Evolutionary conservation across 2,113 vertebrate species (phyloP).

Genomic region (Ailuropoda melanoleuca): DNA sequence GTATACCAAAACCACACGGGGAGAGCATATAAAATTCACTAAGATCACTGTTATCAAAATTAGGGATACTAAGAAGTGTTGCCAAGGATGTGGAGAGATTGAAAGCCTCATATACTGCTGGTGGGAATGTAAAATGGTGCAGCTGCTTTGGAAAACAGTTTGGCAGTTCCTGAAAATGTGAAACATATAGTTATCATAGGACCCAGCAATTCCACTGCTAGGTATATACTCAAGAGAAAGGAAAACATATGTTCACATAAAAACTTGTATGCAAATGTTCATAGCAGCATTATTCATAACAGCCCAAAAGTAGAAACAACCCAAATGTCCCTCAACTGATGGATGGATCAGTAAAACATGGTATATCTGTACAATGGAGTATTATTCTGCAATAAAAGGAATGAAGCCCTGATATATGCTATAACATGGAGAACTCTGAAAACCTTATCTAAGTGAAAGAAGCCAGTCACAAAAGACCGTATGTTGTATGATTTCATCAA

Average conservation of each 20-base stretch:
- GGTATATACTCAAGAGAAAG: neutral
- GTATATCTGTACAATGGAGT: neutral
- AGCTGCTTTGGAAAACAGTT: neutral
- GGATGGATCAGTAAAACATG: neutral
- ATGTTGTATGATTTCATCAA: neutral
- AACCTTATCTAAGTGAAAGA: neutral
- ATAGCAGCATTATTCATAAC: neutral
- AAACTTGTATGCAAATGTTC: neutral
- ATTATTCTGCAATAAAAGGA: conserved; percentile 6
- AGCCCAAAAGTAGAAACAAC: neutral
- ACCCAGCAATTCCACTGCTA: neutral
- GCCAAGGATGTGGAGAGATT: neutral
- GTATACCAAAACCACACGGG: neutral
- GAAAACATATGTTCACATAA: neutral
- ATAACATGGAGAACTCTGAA: neutral
- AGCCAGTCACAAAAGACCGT: neutral
- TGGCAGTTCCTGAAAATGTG: neutral
- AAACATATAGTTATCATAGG: neutral
- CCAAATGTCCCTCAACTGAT: neutral
- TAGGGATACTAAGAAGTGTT: neutral
- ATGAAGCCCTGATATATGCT: neutral
- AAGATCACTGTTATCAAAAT: neutral
- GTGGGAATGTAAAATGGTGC: neutral
- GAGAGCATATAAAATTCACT: neutral
- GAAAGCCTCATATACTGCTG: neutral